A percentile compares a stretch with the other conserved stretches of the same genome.
Evolutionary conservation across 2,113 vertebrate genomes (phyloP).

Genomic region (Phrynosoma platyrhinos): DNA sequence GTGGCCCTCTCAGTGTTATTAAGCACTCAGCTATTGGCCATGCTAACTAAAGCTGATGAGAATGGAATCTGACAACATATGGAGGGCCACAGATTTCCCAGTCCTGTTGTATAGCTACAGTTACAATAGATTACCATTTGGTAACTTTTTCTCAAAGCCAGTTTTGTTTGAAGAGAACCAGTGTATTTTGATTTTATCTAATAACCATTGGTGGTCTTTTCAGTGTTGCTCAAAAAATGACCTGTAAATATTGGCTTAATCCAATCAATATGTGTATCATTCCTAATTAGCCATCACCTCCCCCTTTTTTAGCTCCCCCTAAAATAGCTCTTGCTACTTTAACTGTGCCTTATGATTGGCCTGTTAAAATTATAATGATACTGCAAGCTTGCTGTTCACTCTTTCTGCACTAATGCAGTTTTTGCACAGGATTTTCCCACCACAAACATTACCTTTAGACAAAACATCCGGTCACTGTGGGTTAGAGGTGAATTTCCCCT

Average conservation of each 20-base stretch:
- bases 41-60: not conserved
- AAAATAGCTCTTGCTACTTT: not conserved
- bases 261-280: slow-evolving; percentile 32
- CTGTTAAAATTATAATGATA: slow-evolving; percentile 10
- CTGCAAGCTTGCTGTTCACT: not conserved
- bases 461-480: slow-evolving; percentile 76
- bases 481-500: slow-evolving; percentile 92
- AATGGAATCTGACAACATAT: not conserved
- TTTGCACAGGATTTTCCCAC: slow-evolving; percentile 63
- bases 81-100: not conserved
- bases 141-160: slow-evolving; percentile 17
- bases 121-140: slow-evolving; percentile 36
- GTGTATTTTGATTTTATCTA: not conserved
- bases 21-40: not conserved
- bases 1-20: not conserved
- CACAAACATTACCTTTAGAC: slow-evolving; percentile 69
- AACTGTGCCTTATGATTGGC: not conserved
- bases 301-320: slow-evolving; percentile 20
- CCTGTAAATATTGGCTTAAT: slow-evolving; percentile 48
- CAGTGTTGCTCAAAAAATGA: slow-evolving; percentile 13
- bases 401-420: slow-evolving; percentile 22
- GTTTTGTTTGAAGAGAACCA: not conserved
- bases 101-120: not conserved
- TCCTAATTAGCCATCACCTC: slow-evolving; percentile 38
- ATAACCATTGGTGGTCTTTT: not conserved